Evolutionary conservation across 2,113 vertebrate species (phyloP).

Genomic region (Numida meleagris): DNA sequence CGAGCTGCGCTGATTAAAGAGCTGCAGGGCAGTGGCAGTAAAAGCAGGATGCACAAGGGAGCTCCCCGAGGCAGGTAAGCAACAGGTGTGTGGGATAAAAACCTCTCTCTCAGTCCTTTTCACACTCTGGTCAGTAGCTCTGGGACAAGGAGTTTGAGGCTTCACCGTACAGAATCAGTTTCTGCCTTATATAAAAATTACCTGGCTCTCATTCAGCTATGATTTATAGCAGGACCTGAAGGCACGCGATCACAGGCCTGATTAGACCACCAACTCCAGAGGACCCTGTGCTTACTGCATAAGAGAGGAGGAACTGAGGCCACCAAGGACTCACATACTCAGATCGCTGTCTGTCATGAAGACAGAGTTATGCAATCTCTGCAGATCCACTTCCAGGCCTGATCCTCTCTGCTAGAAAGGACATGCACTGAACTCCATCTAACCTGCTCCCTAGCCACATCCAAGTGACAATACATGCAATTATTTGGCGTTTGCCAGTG

Average conservation of each 20-base stretch:
- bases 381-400: neutral
- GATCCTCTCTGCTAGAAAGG: neutral
- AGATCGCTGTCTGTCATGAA: neutral
- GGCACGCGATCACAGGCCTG: neutral
- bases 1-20: neutral
- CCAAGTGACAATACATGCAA: neutral
- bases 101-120: neutral
- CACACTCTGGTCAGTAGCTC: neutral
- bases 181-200: neutral
- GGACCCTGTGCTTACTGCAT: neutral
- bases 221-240: neutral
- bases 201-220: neutral
- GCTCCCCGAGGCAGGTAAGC: neutral
- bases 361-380: neutral
- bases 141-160: neutral
- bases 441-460: neutral
- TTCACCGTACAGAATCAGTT: neutral
- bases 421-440: neutral
- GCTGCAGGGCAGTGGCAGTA: accelerated
- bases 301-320: neutral
- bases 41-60: neutral
- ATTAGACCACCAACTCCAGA: neutral
- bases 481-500: neutral
- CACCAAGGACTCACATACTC: neutral
- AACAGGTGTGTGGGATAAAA: neutral